Evolutionary conservation across 1,140 invertebrate species (phyloP).

Genomic region (Heliconius himera): DNA sequence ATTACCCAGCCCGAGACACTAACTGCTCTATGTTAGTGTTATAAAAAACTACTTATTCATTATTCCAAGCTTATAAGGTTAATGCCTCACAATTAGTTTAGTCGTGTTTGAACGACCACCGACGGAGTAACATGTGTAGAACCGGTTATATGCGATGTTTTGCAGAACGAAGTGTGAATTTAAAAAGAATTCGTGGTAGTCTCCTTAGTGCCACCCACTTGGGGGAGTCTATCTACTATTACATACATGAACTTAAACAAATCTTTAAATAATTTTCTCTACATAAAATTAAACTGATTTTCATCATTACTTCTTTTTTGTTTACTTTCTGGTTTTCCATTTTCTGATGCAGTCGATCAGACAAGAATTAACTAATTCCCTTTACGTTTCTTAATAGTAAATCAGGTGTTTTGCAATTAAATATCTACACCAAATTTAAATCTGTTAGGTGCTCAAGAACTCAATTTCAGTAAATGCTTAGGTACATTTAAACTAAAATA

Average conservation of each 20-base stretch:
- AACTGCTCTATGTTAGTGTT: conserved; percentile 17
- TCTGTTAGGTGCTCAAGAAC: no score
- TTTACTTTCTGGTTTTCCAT: no score
- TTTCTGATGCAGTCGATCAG: background rate
- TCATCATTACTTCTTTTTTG: no score
- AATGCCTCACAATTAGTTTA: conserved; percentile 65
- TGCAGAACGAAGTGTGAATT: conserved; percentile 39
- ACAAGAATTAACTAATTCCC: no score
- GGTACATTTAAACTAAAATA: background rate
- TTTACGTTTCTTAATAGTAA: no score
- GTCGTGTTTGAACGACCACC: conserved; percentile 55
- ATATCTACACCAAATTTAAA: no score
- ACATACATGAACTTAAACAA: background rate
- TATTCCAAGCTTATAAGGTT: conserved; percentile 53
- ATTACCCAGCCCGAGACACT: conserved; percentile 24
- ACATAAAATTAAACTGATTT: background rate
- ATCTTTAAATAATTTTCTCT: background rate
- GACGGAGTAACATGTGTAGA: conserved; percentile 51
- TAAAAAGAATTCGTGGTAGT: conserved; percentile 23
- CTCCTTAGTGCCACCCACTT: conserved; percentile 1
- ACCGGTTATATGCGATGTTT: conserved; percentile 51
- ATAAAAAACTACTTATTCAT: conserved; percentile 33
- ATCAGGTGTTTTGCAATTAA: no score
- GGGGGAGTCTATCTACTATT: background rate
- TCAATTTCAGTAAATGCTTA: background rate